Evolutionary conservation across 2,113 vertebrate species (phyloP).

Genomic region (Mustelus asterias): DNA sequence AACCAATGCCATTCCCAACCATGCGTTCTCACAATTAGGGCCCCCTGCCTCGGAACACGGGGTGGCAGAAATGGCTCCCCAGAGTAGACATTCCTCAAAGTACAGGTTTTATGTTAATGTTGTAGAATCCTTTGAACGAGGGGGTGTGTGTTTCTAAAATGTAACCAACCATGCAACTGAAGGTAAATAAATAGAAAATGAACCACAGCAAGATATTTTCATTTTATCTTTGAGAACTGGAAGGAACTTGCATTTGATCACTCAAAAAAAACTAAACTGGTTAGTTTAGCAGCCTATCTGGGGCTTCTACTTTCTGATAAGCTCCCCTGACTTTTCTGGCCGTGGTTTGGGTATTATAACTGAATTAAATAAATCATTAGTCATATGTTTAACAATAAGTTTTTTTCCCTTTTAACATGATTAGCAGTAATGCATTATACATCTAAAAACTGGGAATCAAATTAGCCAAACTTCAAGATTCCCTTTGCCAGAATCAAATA

Average conservation of each 20-base stretch:
- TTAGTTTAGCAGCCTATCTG: neutral
- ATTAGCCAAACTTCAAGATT: neutral
- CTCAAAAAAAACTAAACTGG: neutral
- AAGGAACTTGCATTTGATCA: neutral
- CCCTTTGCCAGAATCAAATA: neutral
- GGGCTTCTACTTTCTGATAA: no score
- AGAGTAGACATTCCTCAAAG: neutral
- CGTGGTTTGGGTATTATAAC: neutral
- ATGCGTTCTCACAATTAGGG: neutral
- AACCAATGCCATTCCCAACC: neutral
- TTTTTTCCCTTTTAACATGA: neutral
- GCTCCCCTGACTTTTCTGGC: neutral
- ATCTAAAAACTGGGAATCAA: neutral
- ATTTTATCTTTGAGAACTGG: neutral
- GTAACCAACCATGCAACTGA: neutral
- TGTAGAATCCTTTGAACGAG: neutral
- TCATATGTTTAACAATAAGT: neutral
- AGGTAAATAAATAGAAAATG: neutral
- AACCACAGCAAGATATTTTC: neutral
- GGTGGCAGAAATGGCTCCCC: neutral
- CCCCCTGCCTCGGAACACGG: neutral
- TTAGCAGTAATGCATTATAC: neutral
- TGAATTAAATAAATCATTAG: neutral
- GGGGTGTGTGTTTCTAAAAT: neutral
- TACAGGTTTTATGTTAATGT: neutral